Evolutionary conservation across 2,797 vertebrate species (phyloP).

Genomic region (Danio jaintianensis): DNA sequence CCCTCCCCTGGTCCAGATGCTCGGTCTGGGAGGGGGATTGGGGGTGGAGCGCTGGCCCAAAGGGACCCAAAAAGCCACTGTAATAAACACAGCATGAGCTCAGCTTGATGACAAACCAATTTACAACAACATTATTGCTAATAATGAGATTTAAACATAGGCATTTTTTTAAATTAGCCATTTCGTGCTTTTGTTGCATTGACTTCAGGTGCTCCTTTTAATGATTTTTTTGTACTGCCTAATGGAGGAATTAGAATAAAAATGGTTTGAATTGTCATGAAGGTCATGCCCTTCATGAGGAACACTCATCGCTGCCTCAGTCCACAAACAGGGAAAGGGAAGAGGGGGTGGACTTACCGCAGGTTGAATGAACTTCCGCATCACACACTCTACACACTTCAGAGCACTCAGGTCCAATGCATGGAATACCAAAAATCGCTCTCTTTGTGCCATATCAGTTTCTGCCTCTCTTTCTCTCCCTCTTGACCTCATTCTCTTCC

Average conservation of each 20-base stretch:
- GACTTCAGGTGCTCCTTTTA: background rate
- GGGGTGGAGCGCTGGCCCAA: conserved; percentile 66
- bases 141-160: conserved; percentile 31
- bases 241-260: background rate
- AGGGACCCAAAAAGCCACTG: conserved; percentile 54
- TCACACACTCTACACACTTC: conserved; percentile 21
- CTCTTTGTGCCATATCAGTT: conserved; percentile 2
- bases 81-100: conserved; percentile 43
- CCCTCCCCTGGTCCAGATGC: conserved; percentile 63
- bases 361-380: background rate
- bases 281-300: conserved; percentile 24
- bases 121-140: conserved; percentile 28
- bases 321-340: background rate
- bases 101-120: conserved; percentile 29
- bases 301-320: conserved; percentile 1
- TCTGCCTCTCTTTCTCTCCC: background rate
- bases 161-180: conserved; percentile 32
- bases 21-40: conserved; percentile 37
- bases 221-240: background rate
- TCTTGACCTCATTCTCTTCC: conserved; percentile 36
- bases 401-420: background rate
- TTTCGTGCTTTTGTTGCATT: conserved; percentile 15
- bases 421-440: background rate
- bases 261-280: background rate
- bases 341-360: conserved; percentile 5